Evolutionary conservation across 1,140 invertebrate genomes (phyloP).

Genomic region (Drosophila tristis): DNA sequence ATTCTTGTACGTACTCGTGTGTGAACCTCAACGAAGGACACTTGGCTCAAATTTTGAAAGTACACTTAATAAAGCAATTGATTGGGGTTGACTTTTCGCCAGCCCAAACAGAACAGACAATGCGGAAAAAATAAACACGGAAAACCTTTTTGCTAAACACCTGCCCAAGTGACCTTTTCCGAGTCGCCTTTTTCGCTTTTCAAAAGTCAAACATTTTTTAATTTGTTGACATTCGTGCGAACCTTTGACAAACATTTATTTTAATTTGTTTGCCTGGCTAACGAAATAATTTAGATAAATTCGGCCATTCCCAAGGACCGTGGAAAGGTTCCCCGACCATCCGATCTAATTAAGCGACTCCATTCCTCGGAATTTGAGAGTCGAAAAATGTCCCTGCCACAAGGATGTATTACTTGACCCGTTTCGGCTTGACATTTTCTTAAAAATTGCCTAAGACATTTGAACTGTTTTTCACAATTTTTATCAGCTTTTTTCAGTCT

Average conservation of each 20-base stretch:
- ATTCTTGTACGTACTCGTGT: background rate
- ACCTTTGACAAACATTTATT: constrained; percentile 66
- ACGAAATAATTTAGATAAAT: constrained; percentile 79
- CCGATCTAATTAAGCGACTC: constrained; percentile 63
- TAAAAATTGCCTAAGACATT: constrained; percentile 56
- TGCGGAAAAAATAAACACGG: constrained; percentile 22
- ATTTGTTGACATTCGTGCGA: constrained; percentile 63
- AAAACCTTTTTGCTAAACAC: constrained; percentile 56
- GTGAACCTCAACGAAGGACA: no score
- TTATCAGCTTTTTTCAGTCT: constrained; percentile 46
- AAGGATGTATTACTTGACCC: constrained; percentile 63
- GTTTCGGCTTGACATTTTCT: constrained; percentile 37
- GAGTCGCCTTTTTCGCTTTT: background rate
- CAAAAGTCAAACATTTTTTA: constrained; percentile 58
- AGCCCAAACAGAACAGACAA: background rate
- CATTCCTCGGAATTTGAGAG: constrained; percentile 2
- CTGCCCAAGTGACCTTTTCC: constrained; percentile 46
- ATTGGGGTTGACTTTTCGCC: constrained; percentile 41
- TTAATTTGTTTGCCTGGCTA: constrained; percentile 69
- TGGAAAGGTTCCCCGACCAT: constrained; percentile 13
- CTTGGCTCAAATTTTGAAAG: constrained; percentile 10
- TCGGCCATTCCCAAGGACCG: constrained; percentile 16
- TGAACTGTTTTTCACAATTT: constrained; percentile 68
- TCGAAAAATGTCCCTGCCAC: constrained; percentile 41
- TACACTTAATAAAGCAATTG: constrained; percentile 62